These are phyloP conservation scores for Colletes collaris DNA, from an alignment of 2,888 invertebrate species.

Conservation along the genomic window DNA sequence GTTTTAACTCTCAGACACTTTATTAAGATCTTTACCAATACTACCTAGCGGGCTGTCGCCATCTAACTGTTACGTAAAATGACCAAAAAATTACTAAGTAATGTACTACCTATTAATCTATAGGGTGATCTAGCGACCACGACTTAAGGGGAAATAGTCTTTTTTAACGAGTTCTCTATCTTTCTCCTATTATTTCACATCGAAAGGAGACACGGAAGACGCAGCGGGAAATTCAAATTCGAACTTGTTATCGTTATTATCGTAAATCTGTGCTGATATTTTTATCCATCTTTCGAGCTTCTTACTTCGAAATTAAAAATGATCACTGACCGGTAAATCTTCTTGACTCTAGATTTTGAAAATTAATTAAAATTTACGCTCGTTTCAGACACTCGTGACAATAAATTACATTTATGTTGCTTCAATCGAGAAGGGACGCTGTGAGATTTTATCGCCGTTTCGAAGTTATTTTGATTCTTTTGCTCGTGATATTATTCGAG, in stretches of 20 bases:
- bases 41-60: slow-evolving; percentile 68
- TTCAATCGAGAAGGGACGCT: too few species aligned
- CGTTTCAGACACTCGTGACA: too few species aligned
- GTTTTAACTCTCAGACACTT: slow-evolving; percentile 67
- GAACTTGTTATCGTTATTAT: too few species aligned
- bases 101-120: slow-evolving; percentile 69
- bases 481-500: not conserved
- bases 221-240: slow-evolving; percentile 17
- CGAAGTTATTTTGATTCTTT: not conserved
- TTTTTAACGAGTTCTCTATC: slow-evolving; percentile 51
- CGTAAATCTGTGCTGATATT: too few species aligned
- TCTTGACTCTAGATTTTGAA: too few species aligned
- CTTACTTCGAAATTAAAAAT: too few species aligned
- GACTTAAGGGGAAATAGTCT: slow-evolving; percentile 53
- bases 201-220: slow-evolving; percentile 45
- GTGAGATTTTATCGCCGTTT: too few species aligned
- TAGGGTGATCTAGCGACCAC: slow-evolving; percentile 69
- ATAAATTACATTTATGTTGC: too few species aligned
- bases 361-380: too few species aligned
- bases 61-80: slow-evolving; percentile 80
- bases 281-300: too few species aligned
- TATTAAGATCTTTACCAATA: slow-evolving; percentile 66
- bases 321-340: too few species aligned
- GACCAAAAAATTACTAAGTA: slow-evolving; percentile 78
- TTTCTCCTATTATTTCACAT: slow-evolving; percentile 35